phyloP scores from a whole-genome alignment of 2,797 vertebrate genomes.

The Propithecus deckenii region DNA sequence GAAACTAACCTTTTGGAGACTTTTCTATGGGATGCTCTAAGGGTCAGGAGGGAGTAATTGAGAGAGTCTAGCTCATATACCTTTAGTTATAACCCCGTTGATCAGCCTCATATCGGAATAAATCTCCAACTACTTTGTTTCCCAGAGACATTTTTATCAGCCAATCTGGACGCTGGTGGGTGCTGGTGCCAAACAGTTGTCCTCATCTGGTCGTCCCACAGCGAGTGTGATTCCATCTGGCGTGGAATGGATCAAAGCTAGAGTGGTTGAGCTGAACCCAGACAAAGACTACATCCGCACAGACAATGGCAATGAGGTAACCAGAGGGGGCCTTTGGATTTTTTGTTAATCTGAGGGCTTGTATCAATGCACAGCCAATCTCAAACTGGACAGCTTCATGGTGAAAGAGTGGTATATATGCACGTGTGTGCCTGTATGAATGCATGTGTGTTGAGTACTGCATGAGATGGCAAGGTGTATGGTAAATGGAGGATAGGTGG shows the following conservation, averaged over 20 bases:
- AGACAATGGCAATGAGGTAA: slow-evolving; percentile 90
- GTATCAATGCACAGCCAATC: background rate
- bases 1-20: background rate
- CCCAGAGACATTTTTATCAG: slow-evolving; percentile 97
- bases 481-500: background rate
- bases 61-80: background rate
- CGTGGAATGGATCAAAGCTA: slow-evolving; percentile 94
- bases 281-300: slow-evolving; percentile 90
- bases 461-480: background rate
- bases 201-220: slow-evolving; percentile 88
- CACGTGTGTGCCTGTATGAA: accelerated
- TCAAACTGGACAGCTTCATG: background rate
- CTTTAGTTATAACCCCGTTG: background rate
- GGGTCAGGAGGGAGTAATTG: background rate
- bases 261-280: slow-evolving; percentile 92
- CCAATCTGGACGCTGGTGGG: slow-evolving; percentile 98
- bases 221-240: slow-evolving; percentile 91
- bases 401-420: background rate
- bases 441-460: background rate
- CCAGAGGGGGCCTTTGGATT: background rate
- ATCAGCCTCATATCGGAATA: background rate
- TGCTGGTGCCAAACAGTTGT: slow-evolving; percentile 92
- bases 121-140: slow-evolving; percentile 30
- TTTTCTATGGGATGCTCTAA: background rate
- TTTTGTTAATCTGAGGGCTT: background rate